Evolutionary conservation across 2,113 vertebrate species (phyloP).

Genomic region (Amazona guildingii): DNA sequence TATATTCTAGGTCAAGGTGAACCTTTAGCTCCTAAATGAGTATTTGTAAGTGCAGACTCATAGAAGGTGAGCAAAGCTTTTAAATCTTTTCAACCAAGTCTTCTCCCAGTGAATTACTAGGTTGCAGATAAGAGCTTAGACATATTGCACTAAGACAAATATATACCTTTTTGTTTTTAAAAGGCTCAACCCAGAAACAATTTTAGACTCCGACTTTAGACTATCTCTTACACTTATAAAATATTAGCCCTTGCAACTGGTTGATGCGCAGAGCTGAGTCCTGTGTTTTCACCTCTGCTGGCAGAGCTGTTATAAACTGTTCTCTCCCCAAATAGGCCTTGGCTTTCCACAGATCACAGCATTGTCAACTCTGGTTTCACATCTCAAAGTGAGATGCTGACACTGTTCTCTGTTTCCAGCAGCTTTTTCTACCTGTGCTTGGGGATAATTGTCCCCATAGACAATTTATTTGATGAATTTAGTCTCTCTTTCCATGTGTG

Average conservation of each 20-base stretch:
- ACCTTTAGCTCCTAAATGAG: constrained; percentile 54
- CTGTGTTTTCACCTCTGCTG: not conserved
- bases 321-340: not conserved
- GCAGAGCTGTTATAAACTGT: not conserved
- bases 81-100: constrained; percentile 65
- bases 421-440: not conserved
- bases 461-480: not conserved
- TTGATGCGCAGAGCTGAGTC: not conserved
- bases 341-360: constrained; percentile 23
- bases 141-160: constrained; percentile 33
- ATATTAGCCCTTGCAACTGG: not conserved
- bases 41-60: constrained; percentile 34
- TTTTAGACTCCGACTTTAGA: constrained; percentile 5
- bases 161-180: constrained; percentile 33
- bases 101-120: constrained; percentile 55
- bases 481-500: not conserved
- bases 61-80: constrained; percentile 9
- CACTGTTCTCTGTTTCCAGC: not conserved
- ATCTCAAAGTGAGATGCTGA: not conserved
- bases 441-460: not conserved
- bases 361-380: not conserved
- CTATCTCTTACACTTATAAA: constrained; percentile 53
- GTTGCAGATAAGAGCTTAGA: constrained; percentile 62
- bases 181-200: constrained; percentile 17
- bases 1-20: constrained; percentile 71